Evolutionary conservation across 2,113 vertebrate species (phyloP).

Genomic region (Helogale parvula): DNA sequence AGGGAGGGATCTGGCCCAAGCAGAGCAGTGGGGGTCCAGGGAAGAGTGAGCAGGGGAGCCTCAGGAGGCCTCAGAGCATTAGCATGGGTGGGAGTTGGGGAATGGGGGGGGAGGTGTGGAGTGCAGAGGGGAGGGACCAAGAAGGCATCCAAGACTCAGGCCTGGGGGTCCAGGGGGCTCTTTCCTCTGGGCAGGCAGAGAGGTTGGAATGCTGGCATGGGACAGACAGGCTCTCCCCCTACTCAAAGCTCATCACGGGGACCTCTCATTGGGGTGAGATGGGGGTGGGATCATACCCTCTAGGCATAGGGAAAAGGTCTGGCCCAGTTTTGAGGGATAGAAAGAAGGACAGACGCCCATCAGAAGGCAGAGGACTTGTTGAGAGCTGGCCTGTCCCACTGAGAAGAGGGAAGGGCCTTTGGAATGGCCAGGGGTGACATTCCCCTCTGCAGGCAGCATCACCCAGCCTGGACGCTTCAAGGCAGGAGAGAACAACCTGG

Average conservation of each 20-base stretch:
- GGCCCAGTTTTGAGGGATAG: not conserved
- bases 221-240: not conserved
- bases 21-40: not conserved
- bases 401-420: not conserved
- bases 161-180: too few species aligned
- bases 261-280: not conserved
- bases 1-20: not conserved
- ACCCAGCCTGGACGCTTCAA: not conserved
- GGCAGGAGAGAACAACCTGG: not conserved
- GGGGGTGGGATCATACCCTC: not conserved
- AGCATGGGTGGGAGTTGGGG: not conserved
- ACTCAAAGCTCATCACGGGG: not conserved
- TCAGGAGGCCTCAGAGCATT: not conserved
- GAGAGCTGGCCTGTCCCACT: not conserved
- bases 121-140: not conserved
- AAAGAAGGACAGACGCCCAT: not conserved
- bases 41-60: not conserved
- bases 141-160: not conserved
- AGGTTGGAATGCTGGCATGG: not conserved
- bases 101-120: too few species aligned
- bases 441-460: not conserved
- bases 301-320: not conserved
- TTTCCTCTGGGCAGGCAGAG: not conserved
- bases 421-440: not conserved
- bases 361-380: not conserved